Percentiles rank a stretch among this genome's conserved stretches.
These are phyloP conservation scores for Sphenodon punctatus DNA, from an alignment of 2,797 vertebrate species.

Conservation along the genomic window DNA sequence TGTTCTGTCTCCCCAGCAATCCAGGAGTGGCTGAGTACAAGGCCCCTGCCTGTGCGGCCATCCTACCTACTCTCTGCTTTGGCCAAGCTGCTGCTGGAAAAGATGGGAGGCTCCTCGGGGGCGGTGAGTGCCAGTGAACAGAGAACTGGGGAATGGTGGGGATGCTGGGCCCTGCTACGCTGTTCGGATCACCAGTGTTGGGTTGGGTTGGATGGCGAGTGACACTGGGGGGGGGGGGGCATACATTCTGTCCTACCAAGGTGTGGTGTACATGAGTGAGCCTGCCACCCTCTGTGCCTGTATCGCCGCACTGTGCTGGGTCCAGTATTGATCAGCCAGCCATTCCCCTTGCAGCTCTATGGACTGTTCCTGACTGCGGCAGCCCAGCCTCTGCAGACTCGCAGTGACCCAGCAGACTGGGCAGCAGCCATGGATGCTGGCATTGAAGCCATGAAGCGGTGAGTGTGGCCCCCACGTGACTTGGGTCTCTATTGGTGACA, in stretches of 20 bases:
- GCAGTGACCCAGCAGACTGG: conserved; percentile 76
- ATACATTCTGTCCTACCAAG: too few relatives aligned
- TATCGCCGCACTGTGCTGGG: neutral
- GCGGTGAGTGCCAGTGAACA: conserved; percentile 76
- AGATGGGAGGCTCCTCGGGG: conserved; percentile 95
- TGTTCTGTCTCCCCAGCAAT: conserved; percentile 77
- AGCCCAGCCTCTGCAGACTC: conserved; percentile 74
- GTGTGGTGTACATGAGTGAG: too few relatives aligned
- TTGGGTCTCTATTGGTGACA: too few relatives aligned
- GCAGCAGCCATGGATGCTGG: conserved; percentile 88
- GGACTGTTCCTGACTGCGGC: conserved; percentile 92
- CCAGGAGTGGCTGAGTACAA: conserved; percentile 80
- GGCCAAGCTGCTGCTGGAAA: conserved; percentile 86
- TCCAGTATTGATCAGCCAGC: neutral
- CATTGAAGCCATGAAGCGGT: conserved; percentile 89
- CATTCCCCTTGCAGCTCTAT: conserved; percentile 81
- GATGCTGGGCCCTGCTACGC: neutral
- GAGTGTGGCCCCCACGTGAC: conserved; percentile 15
- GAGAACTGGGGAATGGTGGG: neutral
- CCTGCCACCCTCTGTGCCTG: neutral
- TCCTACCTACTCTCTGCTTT: conserved; percentile 79
- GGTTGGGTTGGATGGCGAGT: neutral
- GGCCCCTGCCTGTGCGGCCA: conserved; percentile 74
- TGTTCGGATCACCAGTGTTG: too few relatives aligned
- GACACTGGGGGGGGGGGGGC: neutral